phyloP scores from a whole-genome alignment of 2,888 invertebrate genomes.

The Mesopsocus fuscifrons region DNA sequence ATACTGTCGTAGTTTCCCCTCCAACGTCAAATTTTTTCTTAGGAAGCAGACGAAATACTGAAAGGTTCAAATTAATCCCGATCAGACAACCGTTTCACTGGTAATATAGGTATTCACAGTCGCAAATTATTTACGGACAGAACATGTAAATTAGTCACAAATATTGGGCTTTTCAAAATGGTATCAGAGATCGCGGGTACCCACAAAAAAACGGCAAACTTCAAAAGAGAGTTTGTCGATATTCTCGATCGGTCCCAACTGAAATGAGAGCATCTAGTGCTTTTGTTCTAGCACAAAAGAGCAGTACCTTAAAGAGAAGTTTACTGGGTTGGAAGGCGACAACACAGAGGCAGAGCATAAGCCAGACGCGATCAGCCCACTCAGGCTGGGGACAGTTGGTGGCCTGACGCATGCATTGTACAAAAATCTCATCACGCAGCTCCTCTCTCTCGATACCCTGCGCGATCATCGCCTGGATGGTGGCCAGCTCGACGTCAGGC shows the following conservation, averaged over 20 bases:
- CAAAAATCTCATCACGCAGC: slow-evolving; percentile 76
- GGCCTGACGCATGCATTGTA: slow-evolving; percentile 72
- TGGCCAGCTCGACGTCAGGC: slow-evolving; percentile 58
- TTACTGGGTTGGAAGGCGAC: slow-evolving; percentile 86
- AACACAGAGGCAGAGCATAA: slow-evolving; percentile 69
- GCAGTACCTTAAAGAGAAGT: slow-evolving; percentile 42
- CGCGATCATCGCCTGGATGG: slow-evolving; percentile 67
- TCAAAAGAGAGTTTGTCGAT: too few species aligned
- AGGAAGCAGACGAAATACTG: slow-evolving; percentile 59
- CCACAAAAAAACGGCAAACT: too few species aligned
- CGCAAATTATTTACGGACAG: too few species aligned
- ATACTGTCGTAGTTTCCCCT: slow-evolving; percentile 57
- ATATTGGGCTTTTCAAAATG: too few species aligned
- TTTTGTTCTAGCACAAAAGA: not conserved
- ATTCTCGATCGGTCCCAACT: not conserved
- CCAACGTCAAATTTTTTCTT: slow-evolving; percentile 44
- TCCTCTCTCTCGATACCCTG: slow-evolving; percentile 83
- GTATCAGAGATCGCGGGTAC: too few species aligned
- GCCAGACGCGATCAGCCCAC: slow-evolving; percentile 71
- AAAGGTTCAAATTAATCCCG: slow-evolving; percentile 15
- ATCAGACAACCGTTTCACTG: too few species aligned
- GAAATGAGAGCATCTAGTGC: not conserved
- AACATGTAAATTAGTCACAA: too few species aligned
- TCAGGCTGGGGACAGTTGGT: slow-evolving; percentile 77
- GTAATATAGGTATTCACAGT: too few species aligned